Evolutionary conservation across 1,140 invertebrate species (phyloP).

Genomic region (Drosophila repletoides): DNA sequence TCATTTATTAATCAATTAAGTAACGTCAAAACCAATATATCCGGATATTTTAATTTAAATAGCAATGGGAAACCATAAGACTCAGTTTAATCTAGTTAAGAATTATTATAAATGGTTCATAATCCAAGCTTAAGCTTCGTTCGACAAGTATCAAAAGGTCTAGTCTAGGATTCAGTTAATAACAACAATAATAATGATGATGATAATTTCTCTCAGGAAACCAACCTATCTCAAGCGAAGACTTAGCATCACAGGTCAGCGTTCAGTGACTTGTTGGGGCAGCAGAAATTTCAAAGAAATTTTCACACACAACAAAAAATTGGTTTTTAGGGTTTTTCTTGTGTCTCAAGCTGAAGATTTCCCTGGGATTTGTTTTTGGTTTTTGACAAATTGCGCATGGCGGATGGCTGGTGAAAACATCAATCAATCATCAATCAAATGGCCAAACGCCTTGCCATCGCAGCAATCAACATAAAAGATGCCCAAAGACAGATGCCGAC

Average conservation of each 20-base stretch:
- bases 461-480: constrained; percentile 41
- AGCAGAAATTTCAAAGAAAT: constrained; percentile 16
- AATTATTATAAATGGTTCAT: too few relatives aligned
- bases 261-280: constrained; percentile 21
- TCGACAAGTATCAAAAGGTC: too few relatives aligned
- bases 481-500: constrained; percentile 2
- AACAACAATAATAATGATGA: too few relatives aligned
- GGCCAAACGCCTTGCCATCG: constrained; percentile 16
- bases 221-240: constrained; percentile 9
- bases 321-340: constrained; percentile 36
- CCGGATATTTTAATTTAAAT: too few relatives aligned
- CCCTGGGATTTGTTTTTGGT: constrained; percentile 35
- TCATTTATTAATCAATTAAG: too few relatives aligned
- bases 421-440: constrained; percentile 76
- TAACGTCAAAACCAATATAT: too few relatives aligned
- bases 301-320: constrained; percentile 37
- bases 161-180: too few relatives aligned
- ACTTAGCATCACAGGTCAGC: constrained; percentile 3
- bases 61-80: too few relatives aligned
- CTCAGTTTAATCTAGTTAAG: too few relatives aligned
- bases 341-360: constrained; percentile 34
- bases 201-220: not conserved
- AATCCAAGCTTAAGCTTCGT: too few relatives aligned
- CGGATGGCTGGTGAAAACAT: constrained; percentile 72
- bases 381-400: constrained; percentile 47